Conservation (phyloP, 2,797 vertebrate species). For the Urosaurus nigricauda region DNA sequence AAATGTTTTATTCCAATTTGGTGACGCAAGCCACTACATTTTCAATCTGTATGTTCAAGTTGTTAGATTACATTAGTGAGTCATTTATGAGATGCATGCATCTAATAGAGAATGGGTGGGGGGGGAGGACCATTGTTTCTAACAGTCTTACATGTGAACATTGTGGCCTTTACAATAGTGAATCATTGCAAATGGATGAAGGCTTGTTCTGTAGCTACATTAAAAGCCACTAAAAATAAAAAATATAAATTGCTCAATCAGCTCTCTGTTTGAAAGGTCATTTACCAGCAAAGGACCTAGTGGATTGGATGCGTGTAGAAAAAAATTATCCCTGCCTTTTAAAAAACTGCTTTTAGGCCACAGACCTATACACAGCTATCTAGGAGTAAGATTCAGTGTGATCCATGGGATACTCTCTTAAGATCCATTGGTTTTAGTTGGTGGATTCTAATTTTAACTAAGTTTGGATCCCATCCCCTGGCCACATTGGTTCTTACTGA, state of each 20-base stretch:
- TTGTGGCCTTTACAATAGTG: background rate
- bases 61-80: background rate
- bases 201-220: no score
- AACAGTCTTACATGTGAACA: no score
- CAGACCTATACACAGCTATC: background rate
- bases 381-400: background rate
- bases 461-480: background rate
- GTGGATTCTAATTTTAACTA: background rate
- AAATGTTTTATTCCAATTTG: background rate
- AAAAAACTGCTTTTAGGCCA: no score
- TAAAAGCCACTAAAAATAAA: no score
- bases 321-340: background rate
- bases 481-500: background rate
- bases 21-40: background rate
- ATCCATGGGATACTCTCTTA: background rate
- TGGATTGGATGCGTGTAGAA: background rate
- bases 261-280: background rate
- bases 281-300: fast-evolving
- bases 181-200: background rate
- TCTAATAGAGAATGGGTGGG: background rate
- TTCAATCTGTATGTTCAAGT: background rate
- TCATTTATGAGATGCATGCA: background rate
- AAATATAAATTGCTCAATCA: background rate
- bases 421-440: background rate
- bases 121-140: no score